Base-by-base conservation (phyloP, 2,888 invertebrate species). In the Troides oblongomaculatus region DNA sequence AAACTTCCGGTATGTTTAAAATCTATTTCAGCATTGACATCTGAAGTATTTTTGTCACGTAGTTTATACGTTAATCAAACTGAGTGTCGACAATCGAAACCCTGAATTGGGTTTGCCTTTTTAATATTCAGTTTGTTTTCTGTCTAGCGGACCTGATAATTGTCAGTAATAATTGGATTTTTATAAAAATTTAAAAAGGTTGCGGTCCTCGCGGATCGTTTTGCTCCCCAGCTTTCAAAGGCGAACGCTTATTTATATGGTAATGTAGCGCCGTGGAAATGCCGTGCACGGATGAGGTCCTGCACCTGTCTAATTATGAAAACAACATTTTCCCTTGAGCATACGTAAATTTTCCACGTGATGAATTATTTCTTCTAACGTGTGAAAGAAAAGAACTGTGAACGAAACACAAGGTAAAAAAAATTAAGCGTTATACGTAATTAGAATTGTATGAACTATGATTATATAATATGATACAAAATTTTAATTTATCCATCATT, bases 241-340 rank as follows among this genome's bases (percentile, higher is more conserved):
- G 84, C 80, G 79, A 81, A 76, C 76, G 84, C 86, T 90, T 90
- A 92, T 92, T 90, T 92, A 92, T 89, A 91, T 92, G 92, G 86
- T 88, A 92, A 92, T 92, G 81, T 78, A 75, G 77, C 77, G 77
- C 79, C 77, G 84, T 81, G 84, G 84, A 85, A 89, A 88, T 86
- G 84, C 88, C 86, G 86, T 84, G 89, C 90, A 88, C 86, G 87
- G 82, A 85, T 88, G 84, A 88, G 86, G 85, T 83, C 81, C 75
- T 86, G 85, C 89, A 90, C 86, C 89, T 90, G 89, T 87, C 83
- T 89, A 89, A 90, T 90, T 90, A 90, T 87, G 87, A 87, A 88
- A 88, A 88, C 88, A 89, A 87, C 86, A 87, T 87, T 88, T 84
- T 84, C 83, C 83, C 84, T 83, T 84, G 83, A 86, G 89, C 86